Base-by-base conservation (phyloP, 2,797 vertebrate species). In the Ceryle rudis region DNA sequence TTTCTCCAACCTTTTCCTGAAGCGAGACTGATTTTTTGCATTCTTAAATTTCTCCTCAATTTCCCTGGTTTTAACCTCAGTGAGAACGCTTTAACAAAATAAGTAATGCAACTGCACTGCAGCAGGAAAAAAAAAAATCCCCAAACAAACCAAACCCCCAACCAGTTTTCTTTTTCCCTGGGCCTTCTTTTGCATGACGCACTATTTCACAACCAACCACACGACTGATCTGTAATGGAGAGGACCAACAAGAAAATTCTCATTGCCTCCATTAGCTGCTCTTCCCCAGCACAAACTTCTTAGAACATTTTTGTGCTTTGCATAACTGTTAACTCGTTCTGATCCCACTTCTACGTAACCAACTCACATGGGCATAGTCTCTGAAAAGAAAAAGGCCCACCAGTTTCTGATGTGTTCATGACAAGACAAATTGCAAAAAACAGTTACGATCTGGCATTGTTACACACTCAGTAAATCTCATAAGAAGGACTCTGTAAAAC, bases 281-380 rank as follows among this genome's bases (percentile, higher is more conserved):
- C 37, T 51, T 75, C 31, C 25, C 23, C n/a, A 70, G n/a, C n/a
- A 82, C 3, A 82, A 77, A 16, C 10, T 70, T 72, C 29, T 54
- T 44, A 35, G 77, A 31, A 61, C 13, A 49, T 14, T 80, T 46
- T 42, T 64, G 35, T 46, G 22, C 21, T 46, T 73, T 35, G 44
- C 5, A 10, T 8, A 41, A 77, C 49, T n/a, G 35, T 47, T 80
- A 28, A 35, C 25, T 77, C 20, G 22, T 47, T 60, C 26, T 72
- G 51, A 81, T 31, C 7, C n/a, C 47, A 77, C 25, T 41, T 31
- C 65, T 39, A 44, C 28, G 29, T 0, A 81, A 31, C 3, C 15
- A 65, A 44, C 29, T 29, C 69, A 57, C 8, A 12, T 0, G 1
- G 15, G 9, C 11, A 54, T 0, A 62, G 19, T 1, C 25, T 65